These are phyloP conservation scores for Biston stratarius DNA, from an alignment of 2,888 invertebrate species.

Conservation along the genomic window DNA sequence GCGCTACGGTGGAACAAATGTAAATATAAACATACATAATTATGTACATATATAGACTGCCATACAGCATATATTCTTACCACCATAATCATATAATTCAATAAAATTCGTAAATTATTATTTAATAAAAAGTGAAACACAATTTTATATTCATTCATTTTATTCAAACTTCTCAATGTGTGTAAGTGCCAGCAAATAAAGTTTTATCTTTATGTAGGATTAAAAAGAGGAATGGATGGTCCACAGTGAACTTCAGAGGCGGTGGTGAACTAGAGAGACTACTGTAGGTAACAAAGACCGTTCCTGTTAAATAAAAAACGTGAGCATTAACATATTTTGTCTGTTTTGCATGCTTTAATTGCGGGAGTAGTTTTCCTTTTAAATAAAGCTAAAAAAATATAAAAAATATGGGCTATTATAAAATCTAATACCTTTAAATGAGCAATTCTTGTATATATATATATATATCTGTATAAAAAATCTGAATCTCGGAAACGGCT, in stretches of 20 bases:
- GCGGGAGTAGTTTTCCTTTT: too few relatives aligned
- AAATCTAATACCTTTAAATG: too few relatives aligned
- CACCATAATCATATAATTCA: neutral
- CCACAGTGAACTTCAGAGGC: conserved; percentile 20
- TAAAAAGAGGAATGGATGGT: conserved; percentile 47
- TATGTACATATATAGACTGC: too few relatives aligned
- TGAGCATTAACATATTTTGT: neutral
- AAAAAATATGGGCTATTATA: too few relatives aligned
- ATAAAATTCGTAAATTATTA: neutral
- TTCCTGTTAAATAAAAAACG: conserved; percentile 4
- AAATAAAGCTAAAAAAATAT: too few relatives aligned
- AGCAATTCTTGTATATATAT: too few relatives aligned
- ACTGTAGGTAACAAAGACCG: neutral
- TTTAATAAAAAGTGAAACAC: neutral
- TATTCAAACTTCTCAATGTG: neutral
- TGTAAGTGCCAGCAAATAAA: conserved; percentile 47
- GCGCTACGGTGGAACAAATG: too few relatives aligned
- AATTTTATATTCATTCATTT: too few relatives aligned
- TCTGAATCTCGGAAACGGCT: too few relatives aligned
- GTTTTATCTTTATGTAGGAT: conserved; percentile 49
- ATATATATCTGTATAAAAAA: too few relatives aligned
- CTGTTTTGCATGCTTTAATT: neutral
- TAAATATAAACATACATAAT: too few relatives aligned
- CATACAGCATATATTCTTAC: neutral
- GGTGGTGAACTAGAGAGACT: neutral